These are phyloP conservation scores for Rhipidura dahli DNA, from an alignment of 2,113 vertebrate genomes.

Conservation along the genomic window DNA sequence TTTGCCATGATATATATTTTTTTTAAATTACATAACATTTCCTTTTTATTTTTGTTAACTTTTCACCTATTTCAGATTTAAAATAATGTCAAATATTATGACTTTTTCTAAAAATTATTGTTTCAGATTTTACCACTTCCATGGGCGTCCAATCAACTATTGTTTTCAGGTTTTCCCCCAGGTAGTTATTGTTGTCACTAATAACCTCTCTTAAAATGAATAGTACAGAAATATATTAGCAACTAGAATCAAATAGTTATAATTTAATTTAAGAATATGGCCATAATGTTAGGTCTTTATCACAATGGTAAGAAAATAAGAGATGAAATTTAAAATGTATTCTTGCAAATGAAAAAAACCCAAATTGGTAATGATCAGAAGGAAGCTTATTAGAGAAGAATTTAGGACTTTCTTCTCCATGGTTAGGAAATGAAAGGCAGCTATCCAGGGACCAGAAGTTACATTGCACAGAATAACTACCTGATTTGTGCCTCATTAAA, in stretches of 20 bases:
- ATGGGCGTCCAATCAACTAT: not conserved
- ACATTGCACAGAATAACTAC: not conserved
- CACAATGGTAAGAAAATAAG: not conserved
- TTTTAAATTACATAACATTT: not conserved
- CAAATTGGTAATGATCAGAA: not conserved
- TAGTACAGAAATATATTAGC: not conserved
- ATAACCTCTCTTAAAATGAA: not conserved
- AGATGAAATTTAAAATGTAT: not conserved
- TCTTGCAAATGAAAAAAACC: not conserved
- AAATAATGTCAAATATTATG: not conserved
- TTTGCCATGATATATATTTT: not conserved
- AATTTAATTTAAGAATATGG: not conserved
- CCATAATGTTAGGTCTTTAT: not conserved
- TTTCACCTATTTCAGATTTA: not conserved
- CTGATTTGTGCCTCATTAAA: constrained; percentile 1
- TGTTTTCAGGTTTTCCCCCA: not conserved
- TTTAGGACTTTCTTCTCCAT: not conserved
- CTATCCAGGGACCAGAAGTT: not conserved
- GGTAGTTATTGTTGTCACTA: not conserved
- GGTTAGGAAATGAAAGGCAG: not conserved
- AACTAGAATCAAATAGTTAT: not conserved
- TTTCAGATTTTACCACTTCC: not conserved
- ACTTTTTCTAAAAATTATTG: rapidly evolving
- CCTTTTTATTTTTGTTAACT: not conserved
- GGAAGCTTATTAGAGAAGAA: not conserved